Evolutionary conservation across 2,888 invertebrate genomes (phyloP), one percentile per base, ranked within the genome.

Genomic region (Elgonia sp.): DNA sequence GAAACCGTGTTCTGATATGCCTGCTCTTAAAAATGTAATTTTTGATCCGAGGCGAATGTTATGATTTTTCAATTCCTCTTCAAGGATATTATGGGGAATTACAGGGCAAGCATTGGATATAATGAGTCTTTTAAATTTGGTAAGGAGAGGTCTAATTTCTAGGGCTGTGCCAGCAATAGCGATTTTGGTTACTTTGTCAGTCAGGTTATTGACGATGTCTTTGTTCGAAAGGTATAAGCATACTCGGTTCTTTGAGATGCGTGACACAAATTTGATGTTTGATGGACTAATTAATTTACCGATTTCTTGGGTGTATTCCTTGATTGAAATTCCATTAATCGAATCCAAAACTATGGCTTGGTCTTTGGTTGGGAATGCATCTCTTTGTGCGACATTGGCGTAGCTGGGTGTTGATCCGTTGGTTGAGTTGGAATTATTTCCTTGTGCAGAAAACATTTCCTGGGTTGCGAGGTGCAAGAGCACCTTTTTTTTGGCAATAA

Each of bases 41-140:
- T n/a, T n/a, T n/a, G n/a, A n/a, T n/a, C n/a, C n/a, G n/a, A n/a
- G n/a, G n/a, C n/a, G n/a, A n/a, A n/a, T n/a, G n/a, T n/a, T n/a
- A n/a, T n/a, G n/a, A n/a, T n/a, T n/a, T n/a, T n/a, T n/a, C n/a
- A n/a, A n/a, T n/a, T n/a, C n/a, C n/a, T n/a, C n/a, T n/a, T n/a
- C n/a, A n/a, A n/a, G n/a, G n/a, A n/a, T n/a, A n/a, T n/a, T n/a
- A n/a, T 16, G 14, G 53, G 90, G 89, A 1, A 90, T 91, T 0
- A 89, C 83, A 5, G 90, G 90, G 63, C 87, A 88, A 0, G 89
- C 89, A 62, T 90, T 91, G n/a, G 89, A 90, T 0, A 90, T 12
- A 0, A 90, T 84, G 0, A 88, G 53, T 37, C 89, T 42, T 69
- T 88, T 72, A 8, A 50, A 42, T 84, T 84, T 84, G 0, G 67